These are phyloP conservation scores for Eilema depressum DNA, from an alignment of 2,888 invertebrate genomes.

Conservation along the genomic window DNA sequence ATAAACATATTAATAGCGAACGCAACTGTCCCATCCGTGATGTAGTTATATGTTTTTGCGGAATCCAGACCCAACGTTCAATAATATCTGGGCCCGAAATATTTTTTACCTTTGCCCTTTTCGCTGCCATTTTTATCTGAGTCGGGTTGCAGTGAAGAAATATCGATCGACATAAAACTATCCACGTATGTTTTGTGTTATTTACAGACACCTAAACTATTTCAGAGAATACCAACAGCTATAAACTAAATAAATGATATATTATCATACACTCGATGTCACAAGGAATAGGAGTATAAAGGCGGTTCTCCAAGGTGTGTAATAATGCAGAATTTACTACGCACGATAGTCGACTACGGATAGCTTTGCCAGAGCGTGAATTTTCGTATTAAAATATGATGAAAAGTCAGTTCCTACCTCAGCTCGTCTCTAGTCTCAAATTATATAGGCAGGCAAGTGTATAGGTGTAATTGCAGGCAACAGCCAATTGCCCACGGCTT, in stretches of 20 bases:
- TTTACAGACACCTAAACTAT: slow-evolving; percentile 6
- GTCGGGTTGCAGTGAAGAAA: slow-evolving; percentile 16
- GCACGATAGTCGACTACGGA: neutral
- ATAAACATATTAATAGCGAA: neutral
- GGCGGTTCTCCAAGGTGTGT: neutral
- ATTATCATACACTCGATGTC: neutral
- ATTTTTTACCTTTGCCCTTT: slow-evolving; percentile 21
- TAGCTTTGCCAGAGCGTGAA: neutral
- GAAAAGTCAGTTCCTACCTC: too few relatives aligned
- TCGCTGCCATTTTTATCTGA: slow-evolving; percentile 6
- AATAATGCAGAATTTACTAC: neutral
- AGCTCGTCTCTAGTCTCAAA: too few relatives aligned
- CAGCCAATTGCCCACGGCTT: too few relatives aligned
- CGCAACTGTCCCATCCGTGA: neutral
- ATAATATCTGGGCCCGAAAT: slow-evolving; percentile 12
- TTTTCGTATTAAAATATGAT: too few relatives aligned
- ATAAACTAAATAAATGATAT: slow-evolving; percentile 6
- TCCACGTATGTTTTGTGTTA: slow-evolving; percentile 11
- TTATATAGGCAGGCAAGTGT: too few relatives aligned
- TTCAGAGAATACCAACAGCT: neutral
- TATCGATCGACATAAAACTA: slow-evolving; percentile 18
- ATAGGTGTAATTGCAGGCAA: too few relatives aligned
- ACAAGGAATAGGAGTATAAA: neutral
- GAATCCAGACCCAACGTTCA: neutral
- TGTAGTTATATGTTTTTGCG: slow-evolving; percentile 14